phyloP scores from a whole-genome alignment of 2,888 invertebrate genomes.

The Heteropelma amictum region DNA sequence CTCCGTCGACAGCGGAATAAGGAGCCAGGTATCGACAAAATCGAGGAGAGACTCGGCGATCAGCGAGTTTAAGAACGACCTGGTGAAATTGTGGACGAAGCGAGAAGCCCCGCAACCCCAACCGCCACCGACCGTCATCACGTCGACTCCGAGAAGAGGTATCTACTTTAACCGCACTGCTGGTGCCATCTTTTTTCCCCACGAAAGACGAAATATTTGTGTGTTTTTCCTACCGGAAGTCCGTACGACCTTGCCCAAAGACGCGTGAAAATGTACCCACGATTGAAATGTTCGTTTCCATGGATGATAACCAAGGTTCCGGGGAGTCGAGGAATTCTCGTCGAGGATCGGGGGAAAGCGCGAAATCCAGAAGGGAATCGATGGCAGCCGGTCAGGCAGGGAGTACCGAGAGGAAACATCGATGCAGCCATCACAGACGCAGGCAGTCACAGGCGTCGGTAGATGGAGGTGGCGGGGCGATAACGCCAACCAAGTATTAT shows the following conservation, averaged over 20 bases:
- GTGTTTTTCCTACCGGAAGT: no score
- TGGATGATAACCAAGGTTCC: conserved; percentile 79
- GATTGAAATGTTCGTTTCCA: neutral
- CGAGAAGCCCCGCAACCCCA: conserved; percentile 69
- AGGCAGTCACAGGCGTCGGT: conserved; percentile 75
- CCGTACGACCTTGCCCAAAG: no score
- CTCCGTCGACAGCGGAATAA: conserved; percentile 91
- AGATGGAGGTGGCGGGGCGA: conserved; percentile 64
- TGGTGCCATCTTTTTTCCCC: neutral
- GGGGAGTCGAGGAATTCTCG: conserved; percentile 81
- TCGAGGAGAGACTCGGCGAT: conserved; percentile 86
- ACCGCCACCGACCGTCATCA: conserved; percentile 72
- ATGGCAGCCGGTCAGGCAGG: conserved; percentile 67
- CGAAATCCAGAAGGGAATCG: conserved; percentile 86
- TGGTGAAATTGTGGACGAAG: conserved; percentile 83
- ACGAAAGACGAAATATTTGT: no score
- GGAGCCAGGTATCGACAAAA: conserved; percentile 82
- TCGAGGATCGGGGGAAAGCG: conserved; percentile 85
- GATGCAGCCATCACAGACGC: conserved; percentile 74
- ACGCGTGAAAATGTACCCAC: neutral
- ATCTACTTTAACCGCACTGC: no score
- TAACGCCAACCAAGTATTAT: conserved; percentile 78
- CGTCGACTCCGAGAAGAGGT: conserved; percentile 74
- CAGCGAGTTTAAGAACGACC: conserved; percentile 85
- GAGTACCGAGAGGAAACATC: conserved; percentile 71